Base-by-base conservation (phyloP, 2,113 vertebrate species). In the Hiodon alosoides region DNA sequence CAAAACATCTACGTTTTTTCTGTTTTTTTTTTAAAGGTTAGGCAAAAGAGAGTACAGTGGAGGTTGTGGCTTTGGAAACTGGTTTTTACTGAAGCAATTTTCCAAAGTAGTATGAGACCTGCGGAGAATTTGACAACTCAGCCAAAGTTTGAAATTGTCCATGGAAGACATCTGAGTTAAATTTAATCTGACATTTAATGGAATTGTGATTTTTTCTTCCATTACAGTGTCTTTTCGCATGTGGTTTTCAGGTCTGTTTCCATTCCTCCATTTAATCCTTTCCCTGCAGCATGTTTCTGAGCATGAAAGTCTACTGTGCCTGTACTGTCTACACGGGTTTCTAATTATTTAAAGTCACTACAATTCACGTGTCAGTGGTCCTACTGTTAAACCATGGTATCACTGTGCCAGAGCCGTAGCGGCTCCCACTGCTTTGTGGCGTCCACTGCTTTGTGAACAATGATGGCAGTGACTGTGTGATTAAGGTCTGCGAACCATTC, bases 101-200 rank as follows among this genome's bases (percentile, higher is more conserved):
- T 57, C 55, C 55, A 6, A 57, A 57, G 11, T 8, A 57, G 11
- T 57, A 11, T 57, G 11, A 57, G 5, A 69, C 68, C 50, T 54
- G 8, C 14, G 31, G 7, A 54, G 14, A 69, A 17, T 14, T 4
- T 55, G 50, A 17, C 50, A 47, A 53, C 16, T 69, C n/a, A 55
- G 9, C n/a, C 52, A 69, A 69, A 16, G 14, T 69, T 46, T 69
- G 31, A 17, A 69, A 55, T 69, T 69, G 7, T 69, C 68, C 9
- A 3, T 69, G 52, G 7, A 47, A 54, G 14, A 69, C 17, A 69
- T 52, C 16, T 53, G 68, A 50, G 48, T 67, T 50, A 67, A 67
- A 54, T 54, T 69, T 69, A 14, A 69, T 17, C 11, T 54, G 14
- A 53, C 17, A 54, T 69, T 14, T 17, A 47, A 69, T 69, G 51